Evolutionary conservation across 2,888 invertebrate species (phyloP), one percentile per base, ranked within the genome.

Genomic region (Prosapia bicincta): DNA sequence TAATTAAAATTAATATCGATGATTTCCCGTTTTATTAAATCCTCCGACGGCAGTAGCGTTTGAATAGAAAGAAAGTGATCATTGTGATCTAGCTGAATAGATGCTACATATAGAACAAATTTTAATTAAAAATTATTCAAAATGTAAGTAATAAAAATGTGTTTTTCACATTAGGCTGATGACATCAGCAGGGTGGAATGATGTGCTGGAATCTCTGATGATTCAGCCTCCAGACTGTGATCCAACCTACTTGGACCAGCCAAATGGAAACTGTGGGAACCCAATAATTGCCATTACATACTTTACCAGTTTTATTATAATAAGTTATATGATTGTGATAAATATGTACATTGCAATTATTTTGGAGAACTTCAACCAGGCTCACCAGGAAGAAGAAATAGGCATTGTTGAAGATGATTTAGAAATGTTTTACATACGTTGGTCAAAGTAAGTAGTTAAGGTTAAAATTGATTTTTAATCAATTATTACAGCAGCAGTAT

Each of bases 271-370:
- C 86, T 97, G 97, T 84, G 97, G 97, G 67, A 94, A 93, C 84
- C 95, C 96, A 0, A 88, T 95, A 69, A 86, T 97, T 80, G 95
- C 97, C 77, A 95, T 97, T 82, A 93, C 96, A 66, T 98, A 95
- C 86, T 96, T 98, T 86, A 96, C 96, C 76, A 94, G 95, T 82
- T 98, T 97, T 86, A 96, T 98, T 83, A 94, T 98, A 83, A 95
- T 98, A 85, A 97, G 95, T 85, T 97, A 96, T 86, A 95, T 98
- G 93, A 97, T 98, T 83, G 96, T 98, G 82, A 97, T 98, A 83
- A 98, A 98, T 87, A 97, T 97, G 97, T 98, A 98, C 87, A 98
- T 98, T 83, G 98, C 98, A 81, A 96, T 98, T 81, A 98, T 98
- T 83, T 89, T 98, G 83, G 97, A 98, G 86, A 98, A 98, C 86